phyloP scores from a whole-genome alignment of 2,888 invertebrate genomes.

The Brachycybe producta region DNA sequence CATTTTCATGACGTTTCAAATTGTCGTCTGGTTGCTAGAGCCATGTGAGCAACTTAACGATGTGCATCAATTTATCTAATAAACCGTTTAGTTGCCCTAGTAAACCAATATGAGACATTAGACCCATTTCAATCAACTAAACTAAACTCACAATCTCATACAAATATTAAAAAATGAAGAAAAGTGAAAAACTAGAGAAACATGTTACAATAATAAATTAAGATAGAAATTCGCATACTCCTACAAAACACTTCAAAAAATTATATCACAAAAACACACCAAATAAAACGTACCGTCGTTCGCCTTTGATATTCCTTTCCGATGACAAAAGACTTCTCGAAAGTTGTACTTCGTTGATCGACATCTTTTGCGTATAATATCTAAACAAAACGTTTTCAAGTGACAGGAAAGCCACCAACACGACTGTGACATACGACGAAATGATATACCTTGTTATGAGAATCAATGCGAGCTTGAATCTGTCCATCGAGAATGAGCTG shows the following conservation, averaged over 20 bases:
- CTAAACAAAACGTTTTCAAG: constrained; percentile 28
- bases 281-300: constrained; percentile 51
- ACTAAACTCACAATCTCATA: constrained; percentile 1
- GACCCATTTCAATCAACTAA: too few relatives aligned
- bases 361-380: constrained; percentile 93
- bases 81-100: too few relatives aligned
- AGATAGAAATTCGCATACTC: too few relatives aligned
- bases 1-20: too few relatives aligned
- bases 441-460: constrained; percentile 78
- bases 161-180: neutral
- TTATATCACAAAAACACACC: neutral
- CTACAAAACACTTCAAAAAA: too few relatives aligned
- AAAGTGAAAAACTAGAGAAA: neutral
- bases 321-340: constrained; percentile 78
- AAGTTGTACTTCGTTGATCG: constrained; percentile 88
- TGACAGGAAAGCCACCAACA: too few relatives aligned
- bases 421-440: neutral
- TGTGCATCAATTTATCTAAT: too few relatives aligned
- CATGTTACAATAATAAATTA: too few relatives aligned
- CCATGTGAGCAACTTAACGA: too few relatives aligned
- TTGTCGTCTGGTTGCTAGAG: too few relatives aligned
- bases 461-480: constrained; percentile 94
- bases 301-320: constrained; percentile 85
- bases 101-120: too few relatives aligned
- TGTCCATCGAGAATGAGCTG: constrained; percentile 89